Evolutionary conservation across 1,140 invertebrate genomes (phyloP), one percentile per base, ranked within the genome.

Genomic region (Arctopsyche grandis): DNA sequence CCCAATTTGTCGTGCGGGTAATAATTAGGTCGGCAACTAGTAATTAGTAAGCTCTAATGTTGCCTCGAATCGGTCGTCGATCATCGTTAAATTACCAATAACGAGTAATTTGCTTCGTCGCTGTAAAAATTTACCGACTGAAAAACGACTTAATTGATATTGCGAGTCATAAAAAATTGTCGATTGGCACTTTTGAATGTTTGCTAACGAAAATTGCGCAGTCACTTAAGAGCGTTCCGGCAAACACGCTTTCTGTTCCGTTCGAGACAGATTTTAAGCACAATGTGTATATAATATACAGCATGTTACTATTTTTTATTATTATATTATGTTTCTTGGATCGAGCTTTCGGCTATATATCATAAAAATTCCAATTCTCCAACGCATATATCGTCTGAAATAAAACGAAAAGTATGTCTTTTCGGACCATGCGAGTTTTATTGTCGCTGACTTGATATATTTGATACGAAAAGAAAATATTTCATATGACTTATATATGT

Each of bases 361-460:
- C 63, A 66, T 66, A 66, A 66, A 66, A 66, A 66, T 66, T 26
- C 63, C 63, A 24, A 66, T 66, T 66, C 63, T 66, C 1, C 14
- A 24, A 66, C 19, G 63, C 63, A 66, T 29, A 66, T n/a, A 66
- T 66, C 58, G 58, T 66, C 19, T 12, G 63, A 66, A 22, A 66
- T 66, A 66, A 66, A 66, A 66, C 19, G 24, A 66, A 66, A 66
- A 66, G 19, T 66, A 66, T 66, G 63, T 66, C 19, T 66, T 22
- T 66, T 66, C 63, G 9, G 21, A 26, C 63, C 16, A 52, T 66
- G 63, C 12, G 21, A 26, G 63, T 66, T 66, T 66, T 66, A 66
- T 66, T 66, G 63, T 66, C 63, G 63, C 24, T 10, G 24, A 66
- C 63, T 66, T 66, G 63, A 66, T 66, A 66, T 66, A 66, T 66